A percentile compares a stretch with the other conserved stretches of the same genome.
Conservation (phyloP, 2,888 invertebrate species). For the Heliconius erato region DNA sequence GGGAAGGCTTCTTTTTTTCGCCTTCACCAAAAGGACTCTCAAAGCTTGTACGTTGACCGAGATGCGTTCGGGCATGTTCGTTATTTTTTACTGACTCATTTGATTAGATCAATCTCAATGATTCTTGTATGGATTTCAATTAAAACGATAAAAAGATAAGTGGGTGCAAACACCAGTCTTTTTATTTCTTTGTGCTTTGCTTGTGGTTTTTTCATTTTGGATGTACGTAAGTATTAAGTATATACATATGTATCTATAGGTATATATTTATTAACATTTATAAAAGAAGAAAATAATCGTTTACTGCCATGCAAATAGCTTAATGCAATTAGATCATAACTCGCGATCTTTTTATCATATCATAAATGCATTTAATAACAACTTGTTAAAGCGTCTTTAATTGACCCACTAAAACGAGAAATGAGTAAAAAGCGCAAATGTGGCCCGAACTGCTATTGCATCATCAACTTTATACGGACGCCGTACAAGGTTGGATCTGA, state of each 20-base stretch:
- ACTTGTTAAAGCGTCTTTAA: conserved; percentile 50
- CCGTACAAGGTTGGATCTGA: conserved; percentile 64
- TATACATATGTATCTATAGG: conserved; percentile 15
- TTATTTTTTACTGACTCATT: conserved; percentile 82
- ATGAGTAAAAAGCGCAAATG: conserved; percentile 42
- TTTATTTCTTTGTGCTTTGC: conserved; percentile 50
- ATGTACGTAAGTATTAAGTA: conserved; percentile 26
- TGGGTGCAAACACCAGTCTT: conserved; percentile 70
- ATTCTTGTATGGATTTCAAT: conserved; percentile 82
- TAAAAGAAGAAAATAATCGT: background rate
- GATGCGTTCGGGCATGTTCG: conserved; percentile 73
- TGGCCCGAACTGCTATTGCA: conserved; percentile 54
- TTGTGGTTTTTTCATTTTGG: conserved; percentile 11
- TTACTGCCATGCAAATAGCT: conserved; percentile 18
- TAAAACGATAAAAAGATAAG: conserved; percentile 79
- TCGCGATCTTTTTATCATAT: conserved; percentile 39
- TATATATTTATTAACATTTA: conserved; percentile 2
- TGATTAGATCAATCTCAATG: conserved; percentile 84
- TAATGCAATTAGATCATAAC: conserved; percentile 27
- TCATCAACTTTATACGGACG: conserved; percentile 59
- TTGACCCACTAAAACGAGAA: conserved; percentile 47
- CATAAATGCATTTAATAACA: conserved; percentile 50
- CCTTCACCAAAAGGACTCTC: conserved; percentile 78
- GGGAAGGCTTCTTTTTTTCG: conserved; percentile 73
- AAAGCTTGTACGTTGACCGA: conserved; percentile 79